Percentiles rank a stretch among this genome's conserved stretches.
phyloP scores from a whole-genome alignment of 92 coral and sea anemone genomes.

The Zoanthus gigantus region DNA sequence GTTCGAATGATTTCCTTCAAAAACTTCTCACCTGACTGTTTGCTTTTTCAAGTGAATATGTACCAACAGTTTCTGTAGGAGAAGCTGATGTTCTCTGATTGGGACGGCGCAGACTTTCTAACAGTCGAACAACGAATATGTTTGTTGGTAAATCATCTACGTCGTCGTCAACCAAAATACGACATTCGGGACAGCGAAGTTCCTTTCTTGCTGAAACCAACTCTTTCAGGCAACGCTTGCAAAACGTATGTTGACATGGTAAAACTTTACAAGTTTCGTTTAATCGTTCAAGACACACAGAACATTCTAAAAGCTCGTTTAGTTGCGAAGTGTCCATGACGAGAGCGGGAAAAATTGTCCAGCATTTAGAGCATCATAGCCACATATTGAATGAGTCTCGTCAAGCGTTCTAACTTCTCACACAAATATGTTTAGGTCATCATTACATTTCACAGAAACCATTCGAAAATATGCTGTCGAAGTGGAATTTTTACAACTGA shows the following conservation, averaged over 20 bases:
- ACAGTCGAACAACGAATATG: conserved; percentile 82
- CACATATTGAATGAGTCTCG: neutral
- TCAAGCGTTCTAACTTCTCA: neutral
- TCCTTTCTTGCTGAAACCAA: conserved; percentile 84
- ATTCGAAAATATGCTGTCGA: neutral
- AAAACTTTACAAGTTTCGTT: conserved; percentile 93
- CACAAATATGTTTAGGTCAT: neutral
- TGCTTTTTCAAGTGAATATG: conserved; percentile 23
- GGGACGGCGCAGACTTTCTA: conserved; percentile 82
- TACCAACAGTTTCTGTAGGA: conserved; percentile 46
- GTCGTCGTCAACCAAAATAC: conserved; percentile 81
- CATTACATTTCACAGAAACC: neutral
- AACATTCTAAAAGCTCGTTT: conserved; percentile 91
- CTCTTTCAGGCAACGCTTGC: conserved; percentile 86
- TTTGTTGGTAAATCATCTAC: conserved; percentile 88
- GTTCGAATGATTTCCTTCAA: neutral
- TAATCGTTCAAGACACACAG: conserved; percentile 92
- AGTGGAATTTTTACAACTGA: no score
- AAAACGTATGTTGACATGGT: conserved; percentile 98
- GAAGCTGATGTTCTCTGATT: conserved; percentile 54
- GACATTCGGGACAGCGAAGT: conserved; percentile 95
- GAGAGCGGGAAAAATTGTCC: neutral
- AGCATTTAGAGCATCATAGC: conserved; percentile 9
- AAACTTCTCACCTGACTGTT: conserved; percentile 57
- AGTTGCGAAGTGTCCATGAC: conserved; percentile 82